These are phyloP conservation scores for Apotomis turbidana DNA, from an alignment of 2,888 invertebrate species.

Conservation along the genomic window DNA sequence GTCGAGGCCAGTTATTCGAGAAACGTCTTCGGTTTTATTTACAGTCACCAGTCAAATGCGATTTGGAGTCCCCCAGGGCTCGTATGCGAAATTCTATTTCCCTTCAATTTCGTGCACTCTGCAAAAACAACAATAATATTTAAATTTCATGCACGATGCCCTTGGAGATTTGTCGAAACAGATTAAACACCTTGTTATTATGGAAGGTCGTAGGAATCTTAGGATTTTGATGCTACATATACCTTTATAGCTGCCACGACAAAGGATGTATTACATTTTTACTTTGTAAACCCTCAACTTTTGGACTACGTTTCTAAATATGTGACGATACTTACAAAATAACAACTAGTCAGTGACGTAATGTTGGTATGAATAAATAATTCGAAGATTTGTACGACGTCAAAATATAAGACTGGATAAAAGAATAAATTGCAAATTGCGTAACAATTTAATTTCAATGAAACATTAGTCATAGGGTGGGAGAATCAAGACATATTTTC, in stretches of 20 bases:
- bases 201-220: not conserved
- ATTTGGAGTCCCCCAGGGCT: constrained; percentile 67
- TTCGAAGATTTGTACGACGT: not conserved
- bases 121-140: constrained; percentile 81
- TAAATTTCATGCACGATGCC: constrained; percentile 71
- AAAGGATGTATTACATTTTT: no score
- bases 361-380: not conserved
- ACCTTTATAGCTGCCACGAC: not conserved
- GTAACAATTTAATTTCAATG: constrained; percentile 67
- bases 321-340: not conserved
- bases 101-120: constrained; percentile 81
- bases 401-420: constrained; percentile 48
- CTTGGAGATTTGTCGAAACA: constrained; percentile 39
- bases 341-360: not conserved
- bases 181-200: constrained; percentile 21
- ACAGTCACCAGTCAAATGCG: constrained; percentile 65
- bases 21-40: constrained; percentile 58
- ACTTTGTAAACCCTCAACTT: not conserved
- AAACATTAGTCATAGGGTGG: constrained; percentile 79
- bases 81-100: constrained; percentile 76
- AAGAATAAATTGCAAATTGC: constrained; percentile 54
- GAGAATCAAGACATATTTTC: constrained; percentile 82
- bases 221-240: not conserved
- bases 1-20: constrained; percentile 38
- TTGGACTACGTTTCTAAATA: not conserved